Base-by-base conservation (phyloP, 2,113 vertebrate genomes). In the Cyprinodon variegatus region DNA sequence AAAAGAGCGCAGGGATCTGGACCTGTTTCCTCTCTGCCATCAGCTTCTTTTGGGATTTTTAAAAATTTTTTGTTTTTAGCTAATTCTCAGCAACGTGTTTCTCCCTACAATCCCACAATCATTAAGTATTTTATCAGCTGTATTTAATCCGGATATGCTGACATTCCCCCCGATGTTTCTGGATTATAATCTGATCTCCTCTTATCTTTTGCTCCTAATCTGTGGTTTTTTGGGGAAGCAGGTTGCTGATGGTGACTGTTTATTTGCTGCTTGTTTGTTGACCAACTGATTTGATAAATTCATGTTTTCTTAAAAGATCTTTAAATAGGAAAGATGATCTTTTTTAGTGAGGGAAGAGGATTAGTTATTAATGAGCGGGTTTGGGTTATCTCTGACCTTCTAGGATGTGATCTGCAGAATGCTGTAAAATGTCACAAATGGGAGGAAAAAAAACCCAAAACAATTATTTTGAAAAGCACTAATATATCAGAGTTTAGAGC, bases 61-160 rank as follows among this genome's bases (percentile, higher is more conserved):
- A 83, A 60, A 73, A 61, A 65, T 4, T 22, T 86, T 74, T 78
- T 67, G 64, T 72, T 76, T 20, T 74, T 65, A 29, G 29, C 60
- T 37, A 63, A 36, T 43, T 22, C 41, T 46, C 22, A 43, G 29
- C 76, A 12, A 38, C 20, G 37, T 14, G 67, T 39, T 36, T 40
- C 43, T 20, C 50, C 50, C 61, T 3, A 59, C 70, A 72, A 22
- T 69, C 88, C 83, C 79, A 73, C 71, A 66, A 86, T 83, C 77
- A 67, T 83, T 72, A 60, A 87, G 73, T 89, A 48, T 90, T 90
- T 91, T 87, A 93, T 92, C 92, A 92, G 90, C 92, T 88, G 71
- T 41, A 41, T 91, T 87, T 92, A 93, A 93, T 93, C 91, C 63
- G 72, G 82, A 86, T 90, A 84, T 81, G 83, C 79, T 65, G 72